Conservation (phyloP, 2,113 vertebrate species). For the Romanogobio albipinnatus region DNA sequence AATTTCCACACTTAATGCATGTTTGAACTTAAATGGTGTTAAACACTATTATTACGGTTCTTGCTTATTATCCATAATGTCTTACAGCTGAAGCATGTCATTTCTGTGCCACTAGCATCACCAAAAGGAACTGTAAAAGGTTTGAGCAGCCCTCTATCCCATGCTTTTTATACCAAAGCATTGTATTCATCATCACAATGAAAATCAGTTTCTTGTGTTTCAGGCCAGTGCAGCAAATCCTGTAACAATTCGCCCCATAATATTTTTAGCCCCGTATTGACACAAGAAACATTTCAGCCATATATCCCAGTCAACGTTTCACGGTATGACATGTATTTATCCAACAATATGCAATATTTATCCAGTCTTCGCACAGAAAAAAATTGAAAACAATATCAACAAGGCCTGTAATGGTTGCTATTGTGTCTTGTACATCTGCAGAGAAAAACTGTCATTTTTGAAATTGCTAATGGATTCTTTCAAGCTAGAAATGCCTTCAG, state of each 20-base stretch:
- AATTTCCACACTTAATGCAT: background rate
- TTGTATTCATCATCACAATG: background rate
- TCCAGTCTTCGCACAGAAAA: background rate
- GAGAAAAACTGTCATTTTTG: background rate
- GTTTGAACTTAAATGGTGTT: background rate
- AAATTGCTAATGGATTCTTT: conserved; percentile 6
- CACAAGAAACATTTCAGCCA: background rate
- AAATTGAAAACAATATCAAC: background rate
- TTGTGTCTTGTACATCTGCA: conserved; percentile 9
- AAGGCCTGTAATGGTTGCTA: background rate
- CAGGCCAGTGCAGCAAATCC: background rate
- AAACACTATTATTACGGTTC: background rate
- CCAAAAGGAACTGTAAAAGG: too few species aligned
- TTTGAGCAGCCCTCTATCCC: background rate
- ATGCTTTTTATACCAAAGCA: background rate
- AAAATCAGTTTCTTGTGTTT: conserved; percentile 17
- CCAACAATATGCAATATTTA: conserved; percentile 14
- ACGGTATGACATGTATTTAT: conserved; percentile 13
- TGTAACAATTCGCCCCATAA: background rate
- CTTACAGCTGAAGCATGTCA: too few species aligned
- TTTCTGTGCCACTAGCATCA: too few species aligned
- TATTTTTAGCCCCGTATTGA: background rate
- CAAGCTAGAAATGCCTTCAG: background rate
- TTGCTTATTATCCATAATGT: too few species aligned
- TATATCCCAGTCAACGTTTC: background rate